A percentile compares a stretch with the other conserved stretches of the same genome.
These are phyloP conservation scores for Aegithalos caudatus DNA, from an alignment of 2,113 vertebrate genomes.

Conservation along the genomic window DNA sequence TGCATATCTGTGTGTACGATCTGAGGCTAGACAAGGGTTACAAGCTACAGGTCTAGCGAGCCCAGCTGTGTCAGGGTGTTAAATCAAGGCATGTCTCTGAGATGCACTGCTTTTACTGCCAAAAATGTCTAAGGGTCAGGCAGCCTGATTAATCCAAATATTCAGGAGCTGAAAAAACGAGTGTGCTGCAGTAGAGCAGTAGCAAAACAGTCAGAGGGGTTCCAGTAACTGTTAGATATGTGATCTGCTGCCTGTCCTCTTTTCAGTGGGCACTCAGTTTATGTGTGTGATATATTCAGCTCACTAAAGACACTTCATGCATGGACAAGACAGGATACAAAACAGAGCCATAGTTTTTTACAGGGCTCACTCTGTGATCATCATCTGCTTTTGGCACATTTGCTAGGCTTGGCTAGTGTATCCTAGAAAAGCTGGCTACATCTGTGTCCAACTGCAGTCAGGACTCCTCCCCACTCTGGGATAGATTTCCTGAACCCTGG, in stretches of 20 bases:
- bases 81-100: conserved; percentile 24
- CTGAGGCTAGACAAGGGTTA: conserved; percentile 7
- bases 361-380: background rate
- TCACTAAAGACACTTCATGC: background rate
- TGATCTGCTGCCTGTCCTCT: background rate
- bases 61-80: conserved; percentile 34
- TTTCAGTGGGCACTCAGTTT: background rate
- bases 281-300: background rate
- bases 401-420: background rate
- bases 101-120: conserved; percentile 20
- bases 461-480: background rate
- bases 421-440: background rate
- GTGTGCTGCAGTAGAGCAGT: background rate
- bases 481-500: background rate
- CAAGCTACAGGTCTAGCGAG: background rate
- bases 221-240: background rate
- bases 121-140: conserved; percentile 48
- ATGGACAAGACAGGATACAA: background rate
- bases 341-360: background rate
- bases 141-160: conserved; percentile 24
- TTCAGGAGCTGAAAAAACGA: conserved; percentile 15
- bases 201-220: background rate
- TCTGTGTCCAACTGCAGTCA: background rate
- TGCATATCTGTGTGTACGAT: background rate
- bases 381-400: background rate